Evolutionary conservation across 92 coral and sea anemone genomes (phyloP).

Genomic region (Parazoanthus darwini): DNA sequence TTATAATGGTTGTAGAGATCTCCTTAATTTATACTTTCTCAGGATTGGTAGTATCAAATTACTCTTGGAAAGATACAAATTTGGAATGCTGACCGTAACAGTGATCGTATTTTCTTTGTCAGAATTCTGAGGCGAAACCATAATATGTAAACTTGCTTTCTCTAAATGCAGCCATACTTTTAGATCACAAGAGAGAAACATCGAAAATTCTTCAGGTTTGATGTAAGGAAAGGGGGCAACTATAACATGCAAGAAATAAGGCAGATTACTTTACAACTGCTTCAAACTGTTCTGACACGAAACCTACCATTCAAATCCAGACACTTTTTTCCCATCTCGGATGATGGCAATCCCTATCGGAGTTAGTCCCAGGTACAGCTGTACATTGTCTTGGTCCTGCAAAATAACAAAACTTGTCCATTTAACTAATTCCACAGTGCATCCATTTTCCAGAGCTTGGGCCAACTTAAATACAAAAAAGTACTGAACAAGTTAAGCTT

Average conservation of each 20-base stretch:
- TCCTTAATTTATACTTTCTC: too few species aligned
- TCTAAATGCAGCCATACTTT: too few species aligned
- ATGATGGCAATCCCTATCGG: slow-evolving; percentile 94
- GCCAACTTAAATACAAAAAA: too few species aligned
- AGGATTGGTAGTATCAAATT: too few species aligned
- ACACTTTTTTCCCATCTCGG: slow-evolving; percentile 96
- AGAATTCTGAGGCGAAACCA: too few species aligned
- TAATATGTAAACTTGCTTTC: too few species aligned
- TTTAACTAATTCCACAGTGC: neutral
- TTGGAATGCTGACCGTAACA: too few species aligned
- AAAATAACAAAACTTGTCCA: neutral
- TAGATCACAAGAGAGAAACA: too few species aligned
- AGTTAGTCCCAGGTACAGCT: slow-evolving; percentile 89
- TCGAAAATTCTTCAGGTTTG: neutral
- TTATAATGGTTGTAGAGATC: too few species aligned
- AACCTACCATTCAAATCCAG: slow-evolving; percentile 90
- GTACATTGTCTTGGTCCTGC: slow-evolving; percentile 96
- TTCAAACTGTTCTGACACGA: neutral
- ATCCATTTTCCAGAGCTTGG: too few species aligned
- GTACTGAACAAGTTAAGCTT: neutral
- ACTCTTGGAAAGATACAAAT: too few species aligned
- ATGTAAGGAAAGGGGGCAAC: neutral
- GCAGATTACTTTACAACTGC: neutral
- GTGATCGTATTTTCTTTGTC: too few species aligned
- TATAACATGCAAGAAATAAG: neutral